phyloP scores from a whole-genome alignment of 2,113 vertebrate species.

The Alligator mississippiensis region DNA sequence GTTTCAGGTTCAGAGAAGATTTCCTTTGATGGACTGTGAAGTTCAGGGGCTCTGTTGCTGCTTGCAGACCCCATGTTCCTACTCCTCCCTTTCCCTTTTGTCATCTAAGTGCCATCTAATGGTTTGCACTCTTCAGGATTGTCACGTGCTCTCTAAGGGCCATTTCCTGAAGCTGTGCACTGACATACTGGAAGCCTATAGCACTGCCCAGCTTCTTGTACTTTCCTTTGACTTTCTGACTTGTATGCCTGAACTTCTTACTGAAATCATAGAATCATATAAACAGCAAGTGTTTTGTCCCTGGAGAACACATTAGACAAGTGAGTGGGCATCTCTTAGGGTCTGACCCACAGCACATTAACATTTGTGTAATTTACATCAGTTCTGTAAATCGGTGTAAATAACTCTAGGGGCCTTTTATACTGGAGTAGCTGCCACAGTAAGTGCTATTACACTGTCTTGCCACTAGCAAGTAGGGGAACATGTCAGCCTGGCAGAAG shows the following conservation, averaged over 20 bases:
- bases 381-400: no score
- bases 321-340: no score
- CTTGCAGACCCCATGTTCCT: not conserved
- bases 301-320: not conserved
- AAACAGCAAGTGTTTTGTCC: not conserved
- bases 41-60: not conserved
- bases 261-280: not conserved
- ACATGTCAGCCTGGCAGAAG: no score
- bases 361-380: no score
- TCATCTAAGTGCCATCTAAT: not conserved
- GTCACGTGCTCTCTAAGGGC: not conserved
- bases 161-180: not conserved
- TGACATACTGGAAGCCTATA: not conserved
- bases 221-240: not conserved
- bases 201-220: not conserved
- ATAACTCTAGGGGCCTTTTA: no score
- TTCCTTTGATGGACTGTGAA: not conserved
- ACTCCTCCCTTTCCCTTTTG: not conserved
- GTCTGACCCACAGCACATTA: no score
- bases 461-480: no score
- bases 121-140: not conserved
- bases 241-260: not conserved
- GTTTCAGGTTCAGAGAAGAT: not conserved
- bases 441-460: no score
- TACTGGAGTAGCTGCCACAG: no score